A percentile compares a stretch with the other conserved stretches of the same genome.
phyloP scores from a whole-genome alignment of 1,140 invertebrate species.

The Anagrus nilaparvatae region DNA sequence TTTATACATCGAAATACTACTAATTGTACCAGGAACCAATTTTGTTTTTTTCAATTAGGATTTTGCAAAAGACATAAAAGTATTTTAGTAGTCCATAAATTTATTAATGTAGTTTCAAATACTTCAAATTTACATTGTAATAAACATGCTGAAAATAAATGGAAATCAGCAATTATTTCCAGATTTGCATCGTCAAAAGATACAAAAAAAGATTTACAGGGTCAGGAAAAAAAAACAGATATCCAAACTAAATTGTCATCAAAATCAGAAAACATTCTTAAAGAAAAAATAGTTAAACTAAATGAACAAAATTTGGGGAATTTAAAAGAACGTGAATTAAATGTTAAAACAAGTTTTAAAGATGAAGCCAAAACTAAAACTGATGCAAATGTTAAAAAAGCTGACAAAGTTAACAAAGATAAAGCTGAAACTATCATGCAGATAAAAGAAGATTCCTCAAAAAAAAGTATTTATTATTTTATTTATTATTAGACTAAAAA shows the following conservation, averaged over 20 bases:
- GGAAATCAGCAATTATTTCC: constrained; percentile 14
- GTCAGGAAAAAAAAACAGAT: constrained; percentile 10
- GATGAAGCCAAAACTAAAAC: neutral
- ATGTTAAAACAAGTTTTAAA: constrained; percentile 25
- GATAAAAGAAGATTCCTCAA: constrained; percentile 8
- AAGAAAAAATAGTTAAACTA: constrained; percentile 29
- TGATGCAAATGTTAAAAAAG: constrained; percentile 9
- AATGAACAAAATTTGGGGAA: constrained; percentile 31
- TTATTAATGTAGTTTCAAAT: constrained; percentile 20
- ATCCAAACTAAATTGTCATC: constrained; percentile 8
- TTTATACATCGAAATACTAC: constrained; percentile 25
- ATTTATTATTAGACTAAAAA: too few species aligned
- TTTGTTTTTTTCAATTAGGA: constrained; percentile 28
- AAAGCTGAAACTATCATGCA: constrained; percentile 11
- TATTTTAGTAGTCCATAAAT: constrained; percentile 29
- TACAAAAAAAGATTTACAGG: constrained; percentile 18
- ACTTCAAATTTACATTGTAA: constrained; percentile 19
- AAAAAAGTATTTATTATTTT: constrained; percentile 14
- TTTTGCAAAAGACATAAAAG: constrained; percentile 25
- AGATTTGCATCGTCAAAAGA: constrained; percentile 21
- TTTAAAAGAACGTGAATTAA: constrained; percentile 31
- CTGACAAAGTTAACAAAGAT: constrained; percentile 13
- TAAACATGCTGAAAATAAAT: constrained; percentile 20
- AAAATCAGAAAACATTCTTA: constrained; percentile 13
- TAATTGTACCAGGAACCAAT: constrained; percentile 22